Base-by-base conservation (phyloP, 2,888 invertebrate species). In the Fissipunctia ypsillon region DNA sequence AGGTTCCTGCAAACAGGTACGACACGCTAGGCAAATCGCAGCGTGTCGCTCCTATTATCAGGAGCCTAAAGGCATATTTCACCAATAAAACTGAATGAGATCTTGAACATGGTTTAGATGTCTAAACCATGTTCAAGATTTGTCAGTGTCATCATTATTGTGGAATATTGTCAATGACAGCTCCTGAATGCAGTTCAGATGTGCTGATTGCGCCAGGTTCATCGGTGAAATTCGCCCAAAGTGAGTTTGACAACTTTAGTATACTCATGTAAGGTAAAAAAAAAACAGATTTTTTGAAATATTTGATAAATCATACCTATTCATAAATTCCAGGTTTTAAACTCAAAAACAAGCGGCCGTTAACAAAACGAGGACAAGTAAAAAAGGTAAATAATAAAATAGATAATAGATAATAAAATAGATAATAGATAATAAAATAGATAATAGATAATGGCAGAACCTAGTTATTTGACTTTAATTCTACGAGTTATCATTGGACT, bases 401-500 rank as follows among this genome's bases (percentile, higher is more conserved):
- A 38, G 9, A 38, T 38, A 38, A 38, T 38, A n/a, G n/a, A 66
- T 35, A 77, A 63, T 16, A 59, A 60, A 45, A 52, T 25, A 66
- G 2, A 28, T 60, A 48, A 28, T 64, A n/a, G n/a, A 66, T 35
- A 77, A 63, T 73, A 63, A 56, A 57, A 71, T 45, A 71, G 50
- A 48, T 79, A 72, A 79, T 64, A n/a, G n/a, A 38, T 38, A 38
- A 38, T 38, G 63, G n/a, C 28, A 54, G 41, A 28, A 54, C 25
- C 52, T 43, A 41, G 63, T 64, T 64, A 67, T 64, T 64, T 35
- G 56, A 54, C 41, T n/a, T 73, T 14, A 14, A 14, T 63, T 79
- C 73, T 63, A 78, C 67, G 75, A 74, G 69, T 45, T 41, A 78
- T 80, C 80, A 78, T 85, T 83, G 63, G 64, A 57, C 71, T 69